phyloP scores from a whole-genome alignment of 1,140 invertebrate species.

The Rhynchophorus ferrugineus region DNA sequence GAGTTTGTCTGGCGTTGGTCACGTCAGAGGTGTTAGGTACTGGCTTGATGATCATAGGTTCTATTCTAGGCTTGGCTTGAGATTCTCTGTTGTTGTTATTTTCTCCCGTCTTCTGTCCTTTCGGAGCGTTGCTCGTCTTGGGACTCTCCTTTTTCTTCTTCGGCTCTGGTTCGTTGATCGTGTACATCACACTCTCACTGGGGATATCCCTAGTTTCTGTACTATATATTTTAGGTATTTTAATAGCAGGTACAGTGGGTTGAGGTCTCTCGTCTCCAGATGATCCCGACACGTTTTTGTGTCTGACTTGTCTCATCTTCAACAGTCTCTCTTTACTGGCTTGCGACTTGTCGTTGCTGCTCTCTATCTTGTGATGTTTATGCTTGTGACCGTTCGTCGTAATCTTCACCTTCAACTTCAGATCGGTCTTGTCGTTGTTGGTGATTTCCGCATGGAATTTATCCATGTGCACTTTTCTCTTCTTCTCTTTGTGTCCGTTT shows the following conservation, averaged over 20 bases:
- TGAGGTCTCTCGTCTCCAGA: constrained; percentile 23
- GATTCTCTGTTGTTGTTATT: constrained; percentile 9
- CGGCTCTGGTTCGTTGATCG: not conserved
- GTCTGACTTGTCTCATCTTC: constrained; percentile 39
- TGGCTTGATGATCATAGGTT: constrained; percentile 14
- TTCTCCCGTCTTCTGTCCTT: constrained; percentile 7
- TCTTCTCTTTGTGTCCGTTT: constrained; percentile 32
- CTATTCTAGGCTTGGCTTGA: constrained; percentile 13
- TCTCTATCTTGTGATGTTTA: constrained; percentile 33
- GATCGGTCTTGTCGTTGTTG: constrained; percentile 32
- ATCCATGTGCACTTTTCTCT: constrained; percentile 35
- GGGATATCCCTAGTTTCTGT: not conserved
- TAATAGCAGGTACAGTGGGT: constrained; percentile 21
- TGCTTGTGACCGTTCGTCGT: constrained; percentile 38
- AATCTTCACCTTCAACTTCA: constrained; percentile 40
- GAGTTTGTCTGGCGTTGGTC: not conserved
- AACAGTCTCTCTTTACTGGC: constrained; percentile 36
- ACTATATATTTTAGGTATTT: constrained; percentile 19
- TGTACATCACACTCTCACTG: not conserved
- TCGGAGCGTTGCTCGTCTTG: constrained; percentile 1
- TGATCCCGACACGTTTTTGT: constrained; percentile 30
- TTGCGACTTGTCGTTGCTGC: constrained; percentile 8
- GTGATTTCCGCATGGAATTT: constrained; percentile 39
- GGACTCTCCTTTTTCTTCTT: constrained; percentile 14
- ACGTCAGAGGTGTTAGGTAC: not conserved